phyloP scores from a whole-genome alignment of 2,797 vertebrate species.

The Remorina albescens region DNA sequence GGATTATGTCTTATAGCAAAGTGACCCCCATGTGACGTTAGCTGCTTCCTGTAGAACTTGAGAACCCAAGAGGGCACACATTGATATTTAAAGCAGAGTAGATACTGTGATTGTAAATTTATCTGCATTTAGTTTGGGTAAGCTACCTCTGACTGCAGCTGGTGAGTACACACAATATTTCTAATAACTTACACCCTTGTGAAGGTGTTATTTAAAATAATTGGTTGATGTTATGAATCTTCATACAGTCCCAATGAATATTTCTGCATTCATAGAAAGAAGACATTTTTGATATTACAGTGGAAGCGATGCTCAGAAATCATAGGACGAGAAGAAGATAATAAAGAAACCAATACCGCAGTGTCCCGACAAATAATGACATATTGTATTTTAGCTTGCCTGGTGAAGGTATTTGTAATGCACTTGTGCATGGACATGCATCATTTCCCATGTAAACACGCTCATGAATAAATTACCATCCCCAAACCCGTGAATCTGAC shows the following conservation, averaged over 20 bases:
- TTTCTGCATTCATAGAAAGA: neutral
- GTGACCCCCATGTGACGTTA: neutral
- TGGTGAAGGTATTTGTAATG: neutral
- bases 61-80: neutral
- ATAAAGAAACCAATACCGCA: conserved; percentile 14
- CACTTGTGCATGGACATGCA: neutral
- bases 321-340: neutral
- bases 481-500: neutral
- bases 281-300: neutral
- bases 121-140: conserved; percentile 23
- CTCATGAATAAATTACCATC: conserved; percentile 16
- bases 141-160: conserved; percentile 47
- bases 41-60: conserved; percentile 6
- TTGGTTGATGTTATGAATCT: neutral
- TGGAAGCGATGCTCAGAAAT: neutral
- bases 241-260: neutral
- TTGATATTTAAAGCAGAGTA: neutral
- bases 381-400: neutral
- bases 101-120: conserved; percentile 16
- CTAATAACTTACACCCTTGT: neutral
- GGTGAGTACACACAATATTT: conserved; percentile 24
- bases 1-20: conserved; percentile 1
- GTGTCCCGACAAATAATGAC: neutral
- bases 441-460: conserved; percentile 10
- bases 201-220: conserved; percentile 16